A percentile compares a stretch with the other conserved stretches of the same genome.
phyloP scores from a whole-genome alignment of 2,888 invertebrate species.

The Shargacucullia verbasci region DNA sequence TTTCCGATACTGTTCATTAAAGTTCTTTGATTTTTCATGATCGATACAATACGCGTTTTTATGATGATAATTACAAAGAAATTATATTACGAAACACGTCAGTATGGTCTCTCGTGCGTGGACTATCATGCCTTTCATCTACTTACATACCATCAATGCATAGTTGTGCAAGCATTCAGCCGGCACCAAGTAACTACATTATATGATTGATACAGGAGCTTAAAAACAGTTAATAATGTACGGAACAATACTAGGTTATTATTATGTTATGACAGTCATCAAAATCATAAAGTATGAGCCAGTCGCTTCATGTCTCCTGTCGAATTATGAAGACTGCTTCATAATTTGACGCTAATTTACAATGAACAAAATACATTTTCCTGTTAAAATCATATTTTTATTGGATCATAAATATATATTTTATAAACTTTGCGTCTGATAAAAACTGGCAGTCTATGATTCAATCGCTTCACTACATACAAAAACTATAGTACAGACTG shows the following conservation, averaged over 20 bases:
- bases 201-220: constrained; percentile 39
- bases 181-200: constrained; percentile 25
- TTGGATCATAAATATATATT: constrained; percentile 12
- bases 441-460: constrained; percentile 24
- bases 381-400: constrained; percentile 14
- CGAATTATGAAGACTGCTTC: constrained; percentile 3
- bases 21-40: constrained; percentile 25
- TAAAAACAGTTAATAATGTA: constrained; percentile 27
- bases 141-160: constrained; percentile 37
- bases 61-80: constrained; percentile 32
- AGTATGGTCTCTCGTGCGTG: constrained; percentile 29
- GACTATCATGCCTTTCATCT: constrained; percentile 36
- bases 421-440: constrained; percentile 14
- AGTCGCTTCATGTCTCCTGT: constrained; percentile 1
- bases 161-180: constrained; percentile 40
- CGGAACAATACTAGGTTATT: constrained; percentile 36
- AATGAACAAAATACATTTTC: constrained; percentile 3
- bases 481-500: too few species aligned
- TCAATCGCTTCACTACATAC: constrained; percentile 23
- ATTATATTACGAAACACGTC: constrained; percentile 34
- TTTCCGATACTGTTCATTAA: constrained; percentile 34
- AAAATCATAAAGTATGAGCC: constrained; percentile 14
- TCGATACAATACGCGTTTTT: constrained; percentile 26
- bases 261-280: constrained; percentile 22
- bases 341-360: constrained; percentile 11